A percentile compares a stretch with the other conserved stretches of the same genome.
phyloP scores from a whole-genome alignment of 1,140 invertebrate species.

The Drosophila virilis region DNA sequence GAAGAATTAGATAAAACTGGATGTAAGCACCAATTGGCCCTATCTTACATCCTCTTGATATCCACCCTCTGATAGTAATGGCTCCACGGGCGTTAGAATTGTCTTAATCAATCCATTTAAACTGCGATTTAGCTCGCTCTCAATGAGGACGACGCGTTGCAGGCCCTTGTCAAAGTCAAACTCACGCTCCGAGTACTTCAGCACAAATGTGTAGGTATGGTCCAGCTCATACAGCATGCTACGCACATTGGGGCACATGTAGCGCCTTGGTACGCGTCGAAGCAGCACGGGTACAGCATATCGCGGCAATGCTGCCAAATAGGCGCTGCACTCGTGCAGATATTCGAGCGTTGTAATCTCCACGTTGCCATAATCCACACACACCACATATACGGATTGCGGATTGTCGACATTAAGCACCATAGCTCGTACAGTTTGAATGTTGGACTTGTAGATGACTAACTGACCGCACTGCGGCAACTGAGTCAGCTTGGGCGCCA shows the following conservation, averaged over 20 bases:
- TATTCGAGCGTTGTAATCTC: constrained; percentile 48
- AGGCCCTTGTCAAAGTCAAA: constrained; percentile 42
- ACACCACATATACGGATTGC: constrained; percentile 58
- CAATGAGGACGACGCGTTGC: constrained; percentile 54
- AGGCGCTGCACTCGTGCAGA: constrained; percentile 51
- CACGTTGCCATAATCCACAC: constrained; percentile 72
- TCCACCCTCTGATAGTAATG: constrained; percentile 24
- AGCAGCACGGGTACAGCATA: constrained; percentile 65
- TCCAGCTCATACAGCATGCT: constrained; percentile 57
- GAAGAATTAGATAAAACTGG: background rate
- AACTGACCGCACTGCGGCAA: constrained; percentile 61
- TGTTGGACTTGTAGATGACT: constrained; percentile 56
- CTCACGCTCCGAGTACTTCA: constrained; percentile 53
- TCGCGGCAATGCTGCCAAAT: constrained; percentile 43
- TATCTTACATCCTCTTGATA: constrained; percentile 50
- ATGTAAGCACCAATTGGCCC: background rate
- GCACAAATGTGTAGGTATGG: constrained; percentile 35
- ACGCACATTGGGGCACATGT: constrained; percentile 52
- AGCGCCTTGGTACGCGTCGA: constrained; percentile 55
- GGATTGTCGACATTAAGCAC: constrained; percentile 58
- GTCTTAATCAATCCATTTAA: constrained; percentile 65
- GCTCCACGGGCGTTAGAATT: constrained; percentile 51
- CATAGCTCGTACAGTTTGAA: constrained; percentile 58
- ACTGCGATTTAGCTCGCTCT: constrained; percentile 46
- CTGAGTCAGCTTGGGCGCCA: constrained; percentile 22